phyloP scores from a whole-genome alignment of 2,113 vertebrate species.

The Pterocles orientalis region DNA sequence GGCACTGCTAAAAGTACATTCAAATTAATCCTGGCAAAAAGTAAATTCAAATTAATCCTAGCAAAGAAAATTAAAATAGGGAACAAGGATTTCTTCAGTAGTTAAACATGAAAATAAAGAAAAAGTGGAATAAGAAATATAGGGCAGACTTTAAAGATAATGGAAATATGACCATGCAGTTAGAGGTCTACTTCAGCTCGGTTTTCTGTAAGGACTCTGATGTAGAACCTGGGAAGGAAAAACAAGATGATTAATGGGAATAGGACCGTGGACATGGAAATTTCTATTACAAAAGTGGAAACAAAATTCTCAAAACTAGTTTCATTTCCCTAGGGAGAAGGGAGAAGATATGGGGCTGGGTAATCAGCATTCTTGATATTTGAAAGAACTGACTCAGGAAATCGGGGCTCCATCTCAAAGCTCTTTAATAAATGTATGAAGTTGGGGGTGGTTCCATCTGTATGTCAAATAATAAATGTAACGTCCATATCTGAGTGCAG shows the following conservation, averaged over 20 bases:
- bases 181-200: background rate
- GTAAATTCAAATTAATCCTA: background rate
- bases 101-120: background rate
- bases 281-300: conserved; percentile 54
- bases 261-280: conserved; percentile 17
- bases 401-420: conserved; percentile 28
- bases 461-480: conserved; percentile 45
- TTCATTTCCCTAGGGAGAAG: conserved; percentile 39
- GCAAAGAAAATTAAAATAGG: background rate
- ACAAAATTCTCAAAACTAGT: conserved; percentile 51
- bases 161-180: background rate
- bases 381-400: conserved; percentile 54
- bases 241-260: conserved; percentile 55
- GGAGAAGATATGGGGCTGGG: conserved; percentile 2
- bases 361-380: conserved; percentile 48
- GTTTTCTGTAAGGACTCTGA: background rate
- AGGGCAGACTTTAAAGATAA: background rate
- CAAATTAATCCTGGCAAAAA: background rate
- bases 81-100: background rate
- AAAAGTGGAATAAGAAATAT: background rate
- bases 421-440: conserved; percentile 60
- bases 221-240: background rate
- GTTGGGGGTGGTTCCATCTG: conserved; percentile 45
- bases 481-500: background rate
- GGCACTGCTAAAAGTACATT: background rate